Percentiles rank a stretch among this genome's conserved stretches.
Evolutionary conservation across 35 echinoderm and acorn worm genomes (phyloP).

Genomic region (Lytechinus pictus): DNA sequence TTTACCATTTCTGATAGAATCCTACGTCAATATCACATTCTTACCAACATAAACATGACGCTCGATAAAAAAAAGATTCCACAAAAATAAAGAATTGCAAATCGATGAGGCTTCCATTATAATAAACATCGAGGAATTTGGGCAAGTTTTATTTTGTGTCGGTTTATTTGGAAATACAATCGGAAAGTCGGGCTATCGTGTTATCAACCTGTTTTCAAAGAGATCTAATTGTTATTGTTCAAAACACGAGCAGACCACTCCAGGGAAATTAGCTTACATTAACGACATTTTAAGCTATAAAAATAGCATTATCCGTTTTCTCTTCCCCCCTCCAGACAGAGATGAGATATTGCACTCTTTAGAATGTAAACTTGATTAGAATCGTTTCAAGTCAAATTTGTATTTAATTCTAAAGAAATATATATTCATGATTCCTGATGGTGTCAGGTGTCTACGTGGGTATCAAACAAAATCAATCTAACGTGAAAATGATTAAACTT

Average conservation of each 20-base stretch:
- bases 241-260: background rate
- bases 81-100: background rate
- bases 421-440: no score
- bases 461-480: no score
- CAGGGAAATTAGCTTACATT: background rate
- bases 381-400: background rate
- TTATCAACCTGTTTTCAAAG: background rate
- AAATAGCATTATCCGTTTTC: background rate
- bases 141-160: background rate
- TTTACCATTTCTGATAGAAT: no score
- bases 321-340: background rate
- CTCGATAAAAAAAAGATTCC: no score
- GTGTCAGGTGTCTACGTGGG: no score
- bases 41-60: no score
- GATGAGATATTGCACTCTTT: background rate
- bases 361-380: background rate
- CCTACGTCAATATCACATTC: no score
- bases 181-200: background rate
- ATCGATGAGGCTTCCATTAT: background rate
- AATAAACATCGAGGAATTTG: background rate
- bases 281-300: background rate
- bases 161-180: background rate
- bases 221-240: background rate
- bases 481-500: no score
- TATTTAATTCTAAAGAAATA: no score